Conservation (phyloP, 2,888 invertebrate species). For the Phlogophora meticulosa region DNA sequence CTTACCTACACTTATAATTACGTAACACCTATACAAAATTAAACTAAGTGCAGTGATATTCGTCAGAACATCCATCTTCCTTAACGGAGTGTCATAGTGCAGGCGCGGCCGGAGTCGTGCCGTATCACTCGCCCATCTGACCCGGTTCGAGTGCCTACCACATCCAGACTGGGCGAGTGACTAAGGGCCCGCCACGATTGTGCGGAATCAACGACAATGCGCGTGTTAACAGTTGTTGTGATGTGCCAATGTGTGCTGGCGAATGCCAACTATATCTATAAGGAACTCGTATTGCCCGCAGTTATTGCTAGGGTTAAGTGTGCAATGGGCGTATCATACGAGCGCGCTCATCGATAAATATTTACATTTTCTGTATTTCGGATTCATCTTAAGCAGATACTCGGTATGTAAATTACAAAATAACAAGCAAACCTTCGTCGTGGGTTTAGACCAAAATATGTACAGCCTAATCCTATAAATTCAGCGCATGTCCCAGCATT, state of each 20-base stretch:
- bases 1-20: constrained; percentile 15
- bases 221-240: constrained; percentile 65
- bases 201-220: constrained; percentile 68
- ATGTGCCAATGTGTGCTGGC: constrained; percentile 62
- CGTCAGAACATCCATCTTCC: constrained; percentile 74
- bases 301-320: constrained; percentile 55
- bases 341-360: constrained; percentile 29
- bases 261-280: constrained; percentile 42
- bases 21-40: constrained; percentile 35
- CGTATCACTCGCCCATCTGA: constrained; percentile 82
- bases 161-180: constrained; percentile 66
- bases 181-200: constrained; percentile 66
- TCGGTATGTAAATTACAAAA: constrained; percentile 56
- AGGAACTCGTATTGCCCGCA: constrained; percentile 37
- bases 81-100: constrained; percentile 65
- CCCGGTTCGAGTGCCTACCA: constrained; percentile 71
- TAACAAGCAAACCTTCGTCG: constrained; percentile 56
- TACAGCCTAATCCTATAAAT: constrained; percentile 73
- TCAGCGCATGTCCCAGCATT: constrained; percentile 72
- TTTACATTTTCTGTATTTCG: constrained; percentile 28
- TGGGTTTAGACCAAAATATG: constrained; percentile 67
- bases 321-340: constrained; percentile 7
- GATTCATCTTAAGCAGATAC: constrained; percentile 22
- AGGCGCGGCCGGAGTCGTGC: constrained; percentile 76
- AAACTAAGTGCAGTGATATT: constrained; percentile 54